phyloP scores from a whole-genome alignment of 2,888 invertebrate species.

The Kuschelorhynchus macadamiae region DNA sequence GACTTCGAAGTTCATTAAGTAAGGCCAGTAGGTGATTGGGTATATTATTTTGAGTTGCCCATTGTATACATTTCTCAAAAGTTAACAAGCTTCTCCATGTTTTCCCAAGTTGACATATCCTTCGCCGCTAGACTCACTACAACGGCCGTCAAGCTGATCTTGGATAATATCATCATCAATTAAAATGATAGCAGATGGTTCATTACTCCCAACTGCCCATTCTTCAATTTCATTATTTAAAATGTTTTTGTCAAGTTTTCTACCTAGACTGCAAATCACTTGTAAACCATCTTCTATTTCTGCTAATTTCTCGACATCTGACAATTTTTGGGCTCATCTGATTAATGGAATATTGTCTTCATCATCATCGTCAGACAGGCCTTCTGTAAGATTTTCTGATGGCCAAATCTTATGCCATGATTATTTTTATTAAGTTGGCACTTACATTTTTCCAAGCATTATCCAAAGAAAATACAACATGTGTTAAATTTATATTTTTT shows the following conservation, averaged over 20 bases:
- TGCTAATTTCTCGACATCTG: background rate
- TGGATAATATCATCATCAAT: too few species aligned
- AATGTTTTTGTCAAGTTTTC: background rate
- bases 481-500: constrained; percentile 1
- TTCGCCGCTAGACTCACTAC: too few species aligned
- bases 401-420: constrained; percentile 3
- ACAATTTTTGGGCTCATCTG: background rate
- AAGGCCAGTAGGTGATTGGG: too few species aligned
- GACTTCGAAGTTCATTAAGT: too few species aligned
- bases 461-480: constrained; percentile 11
- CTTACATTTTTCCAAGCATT: constrained; percentile 14
- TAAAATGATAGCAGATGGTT: too few species aligned
- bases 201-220: background rate
- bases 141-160: too few species aligned
- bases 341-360: constrained; percentile 4
- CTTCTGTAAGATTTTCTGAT: background rate
- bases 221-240: constrained; percentile 5
- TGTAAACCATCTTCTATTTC: too few species aligned
- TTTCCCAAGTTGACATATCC: too few species aligned
- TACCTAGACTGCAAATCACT: constrained; percentile 5
- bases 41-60: too few species aligned
- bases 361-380: background rate
- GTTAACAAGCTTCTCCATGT: too few species aligned
- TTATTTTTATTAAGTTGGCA: constrained; percentile 1
- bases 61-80: background rate